Conservation (phyloP, 2,797 vertebrate species). For the Peromyscus aztecus region DNA sequence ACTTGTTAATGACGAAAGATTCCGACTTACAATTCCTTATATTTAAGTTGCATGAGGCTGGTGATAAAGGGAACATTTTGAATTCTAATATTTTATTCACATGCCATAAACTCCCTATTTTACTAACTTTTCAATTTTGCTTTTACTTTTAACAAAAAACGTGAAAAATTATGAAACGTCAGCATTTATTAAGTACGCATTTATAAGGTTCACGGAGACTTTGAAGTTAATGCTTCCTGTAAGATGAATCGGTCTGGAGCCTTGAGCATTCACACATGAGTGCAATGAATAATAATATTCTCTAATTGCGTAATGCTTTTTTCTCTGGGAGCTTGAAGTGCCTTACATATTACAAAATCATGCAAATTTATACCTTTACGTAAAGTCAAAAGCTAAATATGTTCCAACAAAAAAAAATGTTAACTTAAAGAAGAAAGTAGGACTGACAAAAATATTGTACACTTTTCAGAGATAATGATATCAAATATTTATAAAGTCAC, state of each 20-base stretch:
- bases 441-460: conserved; percentile 13
- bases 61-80: conserved; percentile 15
- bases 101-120: conserved; percentile 32
- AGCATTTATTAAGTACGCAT: conserved; percentile 36
- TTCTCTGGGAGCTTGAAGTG: conserved; percentile 43
- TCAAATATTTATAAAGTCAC: conserved; percentile 30
- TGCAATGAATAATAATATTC: conserved; percentile 66
- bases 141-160: conserved; percentile 59
- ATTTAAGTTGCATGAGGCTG: conserved; percentile 18
- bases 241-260: conserved; percentile 44
- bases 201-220: conserved; percentile 5
- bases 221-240: conserved; percentile 65
- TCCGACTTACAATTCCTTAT: neutral
- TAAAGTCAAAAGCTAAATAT: conserved; percentile 42
- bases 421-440: conserved; percentile 34
- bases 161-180: conserved; percentile 36
- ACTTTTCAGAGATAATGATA: conserved; percentile 35
- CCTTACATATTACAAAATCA: conserved; percentile 55
- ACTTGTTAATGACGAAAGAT: neutral
- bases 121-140: conserved; percentile 50
- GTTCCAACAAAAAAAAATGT: conserved; percentile 48
- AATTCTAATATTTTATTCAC: conserved; percentile 42
- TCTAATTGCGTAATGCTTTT: conserved; percentile 61
- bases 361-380: conserved; percentile 20
- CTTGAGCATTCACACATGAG: conserved; percentile 35